phyloP scores from a whole-genome alignment of 2,113 vertebrate genomes.

The Mystacornis crossleyi region DNA sequence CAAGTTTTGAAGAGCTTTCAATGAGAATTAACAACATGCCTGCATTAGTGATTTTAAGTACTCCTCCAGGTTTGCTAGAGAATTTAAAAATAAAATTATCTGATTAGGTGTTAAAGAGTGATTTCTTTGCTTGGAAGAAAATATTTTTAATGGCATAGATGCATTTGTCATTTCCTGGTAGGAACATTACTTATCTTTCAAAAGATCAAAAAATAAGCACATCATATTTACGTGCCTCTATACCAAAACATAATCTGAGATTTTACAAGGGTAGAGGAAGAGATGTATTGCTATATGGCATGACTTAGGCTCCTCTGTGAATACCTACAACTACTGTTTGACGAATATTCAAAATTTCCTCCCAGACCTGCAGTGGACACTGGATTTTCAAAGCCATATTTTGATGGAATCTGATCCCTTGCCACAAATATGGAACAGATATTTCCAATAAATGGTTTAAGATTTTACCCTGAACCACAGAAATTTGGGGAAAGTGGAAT shows the following conservation, averaged over 20 bases:
- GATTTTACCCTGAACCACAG: not conserved
- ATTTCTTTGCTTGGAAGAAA: not conserved
- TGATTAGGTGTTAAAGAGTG: not conserved
- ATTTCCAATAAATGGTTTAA: not conserved
- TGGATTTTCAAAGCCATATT: not conserved
- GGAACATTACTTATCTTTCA: not conserved
- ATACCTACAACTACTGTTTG: not conserved
- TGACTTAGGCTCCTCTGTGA: not conserved
- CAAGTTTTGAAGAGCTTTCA: not conserved
- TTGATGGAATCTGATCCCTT: not conserved
- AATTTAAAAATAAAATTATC: not conserved
- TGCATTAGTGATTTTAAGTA: not conserved
- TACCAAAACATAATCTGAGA: not conserved
- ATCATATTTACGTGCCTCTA: conserved; percentile 4
- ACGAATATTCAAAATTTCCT: not conserved
- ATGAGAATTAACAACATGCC: not conserved
- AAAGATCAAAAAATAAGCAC: not conserved
- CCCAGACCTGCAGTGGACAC: not conserved
- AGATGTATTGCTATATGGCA: not conserved
- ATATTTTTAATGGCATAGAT: not conserved
- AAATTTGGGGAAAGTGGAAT: not conserved
- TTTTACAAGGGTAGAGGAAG: not conserved
- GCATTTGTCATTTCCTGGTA: not conserved
- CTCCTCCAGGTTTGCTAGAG: not conserved
- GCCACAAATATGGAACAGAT: rapidly evolving